These are phyloP conservation scores for Elaeidobius kamerunicus DNA, from an alignment of 2,888 invertebrate species.

Conservation along the genomic window DNA sequence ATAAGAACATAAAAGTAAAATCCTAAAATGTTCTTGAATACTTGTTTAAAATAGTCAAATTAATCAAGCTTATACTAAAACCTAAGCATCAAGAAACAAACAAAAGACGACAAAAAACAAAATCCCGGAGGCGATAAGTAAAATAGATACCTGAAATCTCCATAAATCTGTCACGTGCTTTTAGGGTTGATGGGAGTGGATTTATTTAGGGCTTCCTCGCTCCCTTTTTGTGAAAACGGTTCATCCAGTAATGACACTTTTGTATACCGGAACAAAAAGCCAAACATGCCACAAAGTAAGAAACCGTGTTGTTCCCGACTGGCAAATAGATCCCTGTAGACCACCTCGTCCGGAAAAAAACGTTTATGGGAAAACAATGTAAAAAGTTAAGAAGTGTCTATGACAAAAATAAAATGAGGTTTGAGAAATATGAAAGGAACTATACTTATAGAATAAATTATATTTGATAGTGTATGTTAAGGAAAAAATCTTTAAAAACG, in stretches of 20 bases:
- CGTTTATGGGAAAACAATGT: slow-evolving; percentile 13
- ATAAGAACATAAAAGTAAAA: too few relatives aligned
- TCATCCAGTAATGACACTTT: slow-evolving; percentile 16
- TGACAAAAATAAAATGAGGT: slow-evolving; percentile 7
- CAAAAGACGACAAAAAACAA: too few relatives aligned
- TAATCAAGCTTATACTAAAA: too few relatives aligned
- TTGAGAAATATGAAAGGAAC: neutral
- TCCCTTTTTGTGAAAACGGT: slow-evolving; percentile 4
- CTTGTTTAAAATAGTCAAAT: too few relatives aligned
- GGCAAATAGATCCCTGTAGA: slow-evolving; percentile 17
- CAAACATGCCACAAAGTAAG: slow-evolving; percentile 20
- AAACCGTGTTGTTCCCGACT: slow-evolving; percentile 12
- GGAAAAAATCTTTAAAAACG: neutral
- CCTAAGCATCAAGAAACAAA: too few relatives aligned
- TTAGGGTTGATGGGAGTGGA: too few relatives aligned
- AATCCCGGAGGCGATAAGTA: too few relatives aligned
- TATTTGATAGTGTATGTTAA: too few relatives aligned
- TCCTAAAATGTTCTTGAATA: too few relatives aligned
- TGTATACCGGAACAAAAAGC: slow-evolving; percentile 12
- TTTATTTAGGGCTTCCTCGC: neutral
- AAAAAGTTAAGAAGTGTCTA: slow-evolving; percentile 6
- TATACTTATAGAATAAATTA: neutral
- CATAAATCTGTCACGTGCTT: neutral
- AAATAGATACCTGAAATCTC: neutral
- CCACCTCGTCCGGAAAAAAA: slow-evolving; percentile 7